Conservation (phyloP, 2,888 invertebrate species). For the Scaptomyza flava region DNA sequence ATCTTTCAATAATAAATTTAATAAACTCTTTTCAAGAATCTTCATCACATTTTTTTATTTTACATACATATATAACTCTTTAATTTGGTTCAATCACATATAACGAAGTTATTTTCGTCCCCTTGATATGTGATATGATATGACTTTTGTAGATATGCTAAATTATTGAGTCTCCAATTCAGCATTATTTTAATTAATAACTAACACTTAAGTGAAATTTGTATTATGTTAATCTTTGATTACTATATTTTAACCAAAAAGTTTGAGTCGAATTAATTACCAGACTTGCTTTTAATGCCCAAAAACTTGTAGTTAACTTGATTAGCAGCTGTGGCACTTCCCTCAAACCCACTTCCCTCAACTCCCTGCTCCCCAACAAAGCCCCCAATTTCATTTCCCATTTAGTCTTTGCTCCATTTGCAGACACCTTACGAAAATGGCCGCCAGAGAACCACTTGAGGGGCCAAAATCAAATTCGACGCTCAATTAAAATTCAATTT, state of each 20-base stretch:
- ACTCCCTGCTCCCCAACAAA: no score
- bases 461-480: conserved; percentile 72
- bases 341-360: not conserved
- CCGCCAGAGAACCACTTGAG: conserved; percentile 30
- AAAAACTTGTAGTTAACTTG: conserved; percentile 41
- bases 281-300: conserved; percentile 10
- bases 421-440: conserved; percentile 26
- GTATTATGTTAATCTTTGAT: not conserved
- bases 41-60: no score
- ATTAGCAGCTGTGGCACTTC: conserved; percentile 37
- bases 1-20: no score
- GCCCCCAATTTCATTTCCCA: not conserved
- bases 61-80: no score
- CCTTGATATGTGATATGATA: no score
- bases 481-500: conserved; percentile 78
- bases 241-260: not conserved
- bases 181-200: not conserved
- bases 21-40: no score
- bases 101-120: no score
- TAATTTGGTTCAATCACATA: not conserved
- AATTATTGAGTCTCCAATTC: no score
- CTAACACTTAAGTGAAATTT: not conserved
- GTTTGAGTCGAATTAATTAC: conserved; percentile 11
- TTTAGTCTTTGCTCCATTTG: not conserved
- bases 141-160: no score